Evolutionary conservation across 1,140 invertebrate genomes (phyloP), one percentile per base, ranked within the genome.

Genomic region (Atta cephalotes): DNA sequence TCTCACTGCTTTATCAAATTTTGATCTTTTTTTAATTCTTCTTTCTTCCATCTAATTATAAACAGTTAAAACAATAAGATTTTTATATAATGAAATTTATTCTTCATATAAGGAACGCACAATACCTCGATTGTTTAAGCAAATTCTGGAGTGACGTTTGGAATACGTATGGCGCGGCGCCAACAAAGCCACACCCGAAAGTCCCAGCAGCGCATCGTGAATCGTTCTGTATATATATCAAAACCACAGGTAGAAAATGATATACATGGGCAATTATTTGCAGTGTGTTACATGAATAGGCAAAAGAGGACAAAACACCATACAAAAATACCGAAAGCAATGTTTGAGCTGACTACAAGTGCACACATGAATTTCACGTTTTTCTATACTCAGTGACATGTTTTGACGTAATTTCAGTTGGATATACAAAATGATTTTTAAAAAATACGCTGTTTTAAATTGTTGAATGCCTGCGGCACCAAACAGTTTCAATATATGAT

Each of bases 341-440:
- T n/a, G 31, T 89, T 88, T 65, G 25, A 56, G 45, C 28, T 6
- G 39, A 28, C 60, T 58, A 58, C 88, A 81, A 70, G 25, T 63
- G 21, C 18, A 71, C 9, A 21, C 10, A 56, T 80, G 62, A 25
- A 81, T 60, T 51, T 86, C 39, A 18, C 39, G 35, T 58, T 51
- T 70, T 72, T 16, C 28, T 60, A 82, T 60, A 31, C 1, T 14
- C 65, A 35, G 3, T 35, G 16, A 70, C 21, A 58, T 71, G 28
- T 87, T 62, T 77, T 76, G 49, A 86, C 86, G 77, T 70, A 53
- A 56, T 74, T 89, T 68, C 45, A 3, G 53, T 56, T 74, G 16
- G 49, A 60, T 68, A 77, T 89, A 85, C 88, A 45, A 45, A 45
- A 45, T 12, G 39, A 10, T 45, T 45, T 45, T 45, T 45, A 45